Conservation (phyloP, 2,797 vertebrate species). For the Thalassophryne amazonica region DNA sequence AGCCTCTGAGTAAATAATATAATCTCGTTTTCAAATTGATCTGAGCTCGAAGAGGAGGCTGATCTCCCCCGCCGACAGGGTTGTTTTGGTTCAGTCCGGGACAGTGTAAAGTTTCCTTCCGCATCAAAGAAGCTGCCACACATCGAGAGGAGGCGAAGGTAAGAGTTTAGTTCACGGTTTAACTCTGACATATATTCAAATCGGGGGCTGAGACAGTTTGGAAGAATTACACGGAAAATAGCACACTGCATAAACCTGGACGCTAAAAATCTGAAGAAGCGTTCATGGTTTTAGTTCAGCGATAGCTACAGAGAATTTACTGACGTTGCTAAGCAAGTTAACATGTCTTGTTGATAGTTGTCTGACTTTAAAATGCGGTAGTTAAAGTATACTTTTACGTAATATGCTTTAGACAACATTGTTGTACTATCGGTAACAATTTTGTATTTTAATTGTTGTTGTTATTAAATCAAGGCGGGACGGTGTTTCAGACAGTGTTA, state of each 20-base stretch:
- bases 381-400: fast-evolving
- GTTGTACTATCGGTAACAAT: too few species aligned
- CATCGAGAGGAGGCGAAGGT: constrained; percentile 47
- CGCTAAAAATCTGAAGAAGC: not conserved
- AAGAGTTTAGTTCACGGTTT: not conserved
- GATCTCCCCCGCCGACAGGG: constrained; percentile 3
- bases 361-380: fast-evolving
- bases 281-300: not conserved
- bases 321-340: constrained; percentile 33
- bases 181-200: not conserved
- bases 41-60: not conserved
- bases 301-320: not conserved
- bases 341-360: not conserved
- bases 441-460: too few species aligned
- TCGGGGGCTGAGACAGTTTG: constrained; percentile 6
- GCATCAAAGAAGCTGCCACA: constrained; percentile 37
- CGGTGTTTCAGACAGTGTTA: not conserved
- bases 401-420: fast-evolving
- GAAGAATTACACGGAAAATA: not conserved
- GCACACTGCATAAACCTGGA: not conserved
- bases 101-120: constrained; percentile 68
- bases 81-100: constrained; percentile 49
- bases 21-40: fast-evolving
- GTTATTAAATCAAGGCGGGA: too few species aligned
- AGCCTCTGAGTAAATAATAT: not conserved